A percentile compares a stretch with the other conserved stretches of the same genome.
Evolutionary conservation across 2,888 invertebrate species (phyloP).

Genomic region (Nymphalis urticae): DNA sequence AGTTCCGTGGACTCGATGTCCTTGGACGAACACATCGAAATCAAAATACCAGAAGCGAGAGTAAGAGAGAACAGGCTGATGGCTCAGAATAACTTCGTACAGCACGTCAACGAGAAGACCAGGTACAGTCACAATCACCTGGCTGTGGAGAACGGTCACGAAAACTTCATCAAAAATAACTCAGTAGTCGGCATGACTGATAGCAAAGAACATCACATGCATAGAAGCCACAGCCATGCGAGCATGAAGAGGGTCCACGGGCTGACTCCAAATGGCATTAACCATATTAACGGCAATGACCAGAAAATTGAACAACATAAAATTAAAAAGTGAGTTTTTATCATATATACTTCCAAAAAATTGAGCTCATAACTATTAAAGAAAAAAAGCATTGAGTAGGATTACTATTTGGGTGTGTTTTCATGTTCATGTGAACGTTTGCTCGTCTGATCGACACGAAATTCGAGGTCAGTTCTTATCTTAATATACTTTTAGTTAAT

Average conservation of each 20-base stretch:
- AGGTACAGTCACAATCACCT: constrained; percentile 69
- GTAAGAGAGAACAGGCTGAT: constrained; percentile 75
- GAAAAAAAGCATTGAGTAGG: too few species aligned
- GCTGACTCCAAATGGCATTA: constrained; percentile 66
- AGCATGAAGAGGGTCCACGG: constrained; percentile 70
- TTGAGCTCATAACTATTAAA: neutral
- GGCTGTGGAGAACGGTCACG: constrained; percentile 65
- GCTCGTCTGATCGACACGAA: too few species aligned
- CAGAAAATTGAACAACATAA: constrained; percentile 59
- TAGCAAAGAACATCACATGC: constrained; percentile 53
- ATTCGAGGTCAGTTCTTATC: too few species aligned
- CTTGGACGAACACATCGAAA: constrained; percentile 82
- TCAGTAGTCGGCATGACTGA: constrained; percentile 39
- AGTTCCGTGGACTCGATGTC: constrained; percentile 85
- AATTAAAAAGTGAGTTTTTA: constrained; percentile 64
- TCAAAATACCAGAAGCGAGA: constrained; percentile 79
- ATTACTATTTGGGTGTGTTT: too few species aligned
- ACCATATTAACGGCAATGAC: constrained; percentile 63
- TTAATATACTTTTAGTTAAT: too few species aligned
- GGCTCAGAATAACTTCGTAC: constrained; percentile 75
- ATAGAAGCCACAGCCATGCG: constrained; percentile 73
- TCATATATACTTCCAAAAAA: neutral
- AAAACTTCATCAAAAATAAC: constrained; percentile 44
- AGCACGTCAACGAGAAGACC: constrained; percentile 71
- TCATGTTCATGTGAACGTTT: too few species aligned